Percentiles rank a stretch among this genome's conserved stretches.
Conservation (phyloP, 2,113 vertebrate species). For the Clarias macrocephalus region DNA sequence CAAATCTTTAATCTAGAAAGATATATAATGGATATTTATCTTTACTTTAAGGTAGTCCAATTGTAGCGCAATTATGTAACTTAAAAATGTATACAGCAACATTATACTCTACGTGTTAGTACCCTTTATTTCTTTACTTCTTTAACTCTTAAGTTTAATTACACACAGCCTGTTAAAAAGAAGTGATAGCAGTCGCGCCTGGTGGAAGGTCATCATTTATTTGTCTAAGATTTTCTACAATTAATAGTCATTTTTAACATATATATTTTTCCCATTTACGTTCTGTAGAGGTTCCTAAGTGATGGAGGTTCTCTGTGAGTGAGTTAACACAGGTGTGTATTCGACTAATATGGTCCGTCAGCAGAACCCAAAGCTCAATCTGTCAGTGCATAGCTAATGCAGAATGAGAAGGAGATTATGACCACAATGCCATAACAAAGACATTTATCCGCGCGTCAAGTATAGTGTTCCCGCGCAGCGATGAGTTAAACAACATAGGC, state of each 20-base stretch:
- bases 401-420: conserved; percentile 8
- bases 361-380: background rate
- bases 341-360: background rate
- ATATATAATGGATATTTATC: background rate
- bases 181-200: conserved; percentile 1
- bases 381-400: background rate
- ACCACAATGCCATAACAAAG: conserved; percentile 36
- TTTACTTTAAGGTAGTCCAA: background rate
- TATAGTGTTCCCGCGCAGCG: conserved; percentile 39
- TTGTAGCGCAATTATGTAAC: background rate
- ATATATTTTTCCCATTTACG: background rate
- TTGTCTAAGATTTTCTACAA: background rate
- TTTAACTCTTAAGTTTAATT: conserved; percentile 8
- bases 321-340: background rate
- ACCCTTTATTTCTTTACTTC: background rate
- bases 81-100: background rate
- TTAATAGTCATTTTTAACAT: background rate
- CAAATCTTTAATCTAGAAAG: background rate
- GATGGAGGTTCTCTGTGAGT: background rate
- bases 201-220: conserved; percentile 11
- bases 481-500: conserved; percentile 65
- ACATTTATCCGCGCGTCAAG: conserved; percentile 29
- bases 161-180: conserved; percentile 53
- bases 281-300: background rate
- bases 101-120: background rate